Base-by-base conservation (phyloP, 2,113 vertebrate genomes). In the Hipposideros armiger region DNA sequence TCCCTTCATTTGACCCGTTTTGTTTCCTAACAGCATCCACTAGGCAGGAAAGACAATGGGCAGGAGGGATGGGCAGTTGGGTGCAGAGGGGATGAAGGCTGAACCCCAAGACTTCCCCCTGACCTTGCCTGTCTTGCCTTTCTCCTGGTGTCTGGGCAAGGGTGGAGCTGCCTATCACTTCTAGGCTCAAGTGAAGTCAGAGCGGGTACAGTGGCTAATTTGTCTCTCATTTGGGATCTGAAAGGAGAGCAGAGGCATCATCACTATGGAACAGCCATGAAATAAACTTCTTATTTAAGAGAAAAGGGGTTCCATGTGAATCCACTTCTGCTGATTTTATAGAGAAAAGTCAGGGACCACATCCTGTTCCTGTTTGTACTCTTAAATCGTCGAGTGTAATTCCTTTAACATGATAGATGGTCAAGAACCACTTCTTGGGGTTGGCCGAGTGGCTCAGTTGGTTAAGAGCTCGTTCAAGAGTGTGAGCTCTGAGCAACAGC, bases 361-460 rank as follows among this genome's bases (percentile, higher is more conserved):
- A 69, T 62, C 64, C 67, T 91, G 4, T 90, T 89, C 28, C 45
- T 80, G 3, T 42, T 80, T 94, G 22, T 83, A 69, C 11, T 45
- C 30, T 74, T 93, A 83, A 54, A 32, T 83, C n/a, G 30, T 58
- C 30, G 87, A 73, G 60, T 4, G 24, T 73, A 93, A 81, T 95
- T 92, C 14, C 13, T 82, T 67, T 81, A 64, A 60, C n/a, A 24
- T 42, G 60, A 69, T 60, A 90, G 26, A 58, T 94, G 64, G 28
- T 92, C n/a, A 88, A 78, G 50, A 92, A 94, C 40, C 30, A 47
- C 80, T 96, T 87, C 70, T 89, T 90, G 70, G 62, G 36, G 36
- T 36, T 36, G 36, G 36, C 36, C 36, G 36, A 36, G 36, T 36
- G 36, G 36, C 36, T 36, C 36, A 36, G 36, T 36, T 36, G 36